These are phyloP conservation scores for Noctua janthe DNA, from an alignment of 2,888 invertebrate species.

Conservation along the genomic window DNA sequence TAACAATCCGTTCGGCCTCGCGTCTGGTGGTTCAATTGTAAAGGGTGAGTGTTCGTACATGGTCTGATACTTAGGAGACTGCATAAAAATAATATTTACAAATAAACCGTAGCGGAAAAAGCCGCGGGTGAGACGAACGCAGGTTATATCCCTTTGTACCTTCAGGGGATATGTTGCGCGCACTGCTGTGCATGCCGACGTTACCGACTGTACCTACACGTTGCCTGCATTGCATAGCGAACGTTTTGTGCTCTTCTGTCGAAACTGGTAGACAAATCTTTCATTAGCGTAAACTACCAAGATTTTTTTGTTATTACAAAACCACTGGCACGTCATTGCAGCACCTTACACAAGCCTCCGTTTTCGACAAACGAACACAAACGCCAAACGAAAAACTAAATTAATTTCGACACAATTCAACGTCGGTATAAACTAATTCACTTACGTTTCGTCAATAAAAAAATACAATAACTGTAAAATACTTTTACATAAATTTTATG, in stretches of 20 bases:
- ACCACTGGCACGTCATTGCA: background rate
- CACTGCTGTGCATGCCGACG: slow-evolving; percentile 68
- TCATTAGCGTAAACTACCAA: background rate
- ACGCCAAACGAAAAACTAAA: slow-evolving; percentile 49
- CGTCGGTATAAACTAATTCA: slow-evolving; percentile 68
- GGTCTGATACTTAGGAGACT: slow-evolving; percentile 67
- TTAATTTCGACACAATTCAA: slow-evolving; percentile 59
- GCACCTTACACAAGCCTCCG: background rate
- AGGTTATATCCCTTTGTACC: slow-evolving; percentile 83
- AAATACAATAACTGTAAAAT: slow-evolving; percentile 73
- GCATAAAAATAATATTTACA: slow-evolving; percentile 82
- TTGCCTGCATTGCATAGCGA: slow-evolving; percentile 34
- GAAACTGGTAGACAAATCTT: slow-evolving; percentile 10
- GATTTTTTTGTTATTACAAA: background rate
- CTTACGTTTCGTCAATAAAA: slow-evolving; percentile 75
- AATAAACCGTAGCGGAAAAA: slow-evolving; percentile 78
- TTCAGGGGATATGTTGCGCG: slow-evolving; percentile 79
- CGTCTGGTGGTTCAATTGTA: slow-evolving; percentile 52
- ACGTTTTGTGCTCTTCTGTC: slow-evolving; percentile 42
- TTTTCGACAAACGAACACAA: slow-evolving; percentile 50
- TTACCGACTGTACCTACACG: slow-evolving; percentile 53
- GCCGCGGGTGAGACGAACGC: slow-evolving; percentile 83
- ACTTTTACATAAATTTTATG: slow-evolving; percentile 69
- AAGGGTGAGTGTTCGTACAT: slow-evolving; percentile 46
- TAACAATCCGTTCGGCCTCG: slow-evolving; percentile 62